Evolutionary conservation across 2,888 invertebrate species (phyloP).

Genomic region (Lasioglossum malachurum): DNA sequence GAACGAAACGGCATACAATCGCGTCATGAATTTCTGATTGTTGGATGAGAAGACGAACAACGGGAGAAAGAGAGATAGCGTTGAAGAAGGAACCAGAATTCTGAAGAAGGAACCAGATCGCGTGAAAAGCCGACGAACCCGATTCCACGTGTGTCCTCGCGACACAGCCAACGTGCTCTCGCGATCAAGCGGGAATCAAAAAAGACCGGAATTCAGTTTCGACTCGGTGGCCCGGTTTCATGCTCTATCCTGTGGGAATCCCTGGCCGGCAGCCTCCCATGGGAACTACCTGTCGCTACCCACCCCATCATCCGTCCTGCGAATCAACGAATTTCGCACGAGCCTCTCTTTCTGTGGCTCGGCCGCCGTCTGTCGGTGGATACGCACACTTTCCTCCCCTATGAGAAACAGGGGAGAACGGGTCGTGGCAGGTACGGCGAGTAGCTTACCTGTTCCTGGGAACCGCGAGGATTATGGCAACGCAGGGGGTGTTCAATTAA

Average conservation of each 20-base stretch:
- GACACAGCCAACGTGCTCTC: not conserved
- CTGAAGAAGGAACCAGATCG: not conserved
- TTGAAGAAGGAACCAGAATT: not conserved
- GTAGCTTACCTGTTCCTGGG: slow-evolving; percentile 77
- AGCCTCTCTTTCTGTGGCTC: slow-evolving; percentile 50
- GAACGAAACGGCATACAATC: not conserved
- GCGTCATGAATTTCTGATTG: not conserved
- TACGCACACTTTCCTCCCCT: slow-evolving; percentile 27
- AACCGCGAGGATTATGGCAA: slow-evolving; percentile 63
- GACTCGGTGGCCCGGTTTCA: slow-evolving; percentile 65
- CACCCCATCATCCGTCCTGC: slow-evolving; percentile 69
- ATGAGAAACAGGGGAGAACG: slow-evolving; percentile 50
- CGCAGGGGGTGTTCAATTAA: slow-evolving; percentile 44
- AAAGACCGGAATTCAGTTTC: slow-evolving; percentile 44
- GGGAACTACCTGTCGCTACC: slow-evolving; percentile 81
- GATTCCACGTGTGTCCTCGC: slow-evolving; percentile 1
- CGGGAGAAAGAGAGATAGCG: not conserved
- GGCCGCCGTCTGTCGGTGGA: slow-evolving; percentile 31
- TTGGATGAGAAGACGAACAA: not conserved
- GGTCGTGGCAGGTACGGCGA: slow-evolving; percentile 63
- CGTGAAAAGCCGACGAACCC: slow-evolving; percentile 16
- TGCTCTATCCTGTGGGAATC: slow-evolving; percentile 79
- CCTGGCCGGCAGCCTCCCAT: slow-evolving; percentile 77
- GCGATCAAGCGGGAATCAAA: slow-evolving; percentile 6
- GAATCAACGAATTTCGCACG: slow-evolving; percentile 77